Evolutionary conservation across 2,797 vertebrate genomes (phyloP).

Genomic region (Cossypha niveicapilla): DNA sequence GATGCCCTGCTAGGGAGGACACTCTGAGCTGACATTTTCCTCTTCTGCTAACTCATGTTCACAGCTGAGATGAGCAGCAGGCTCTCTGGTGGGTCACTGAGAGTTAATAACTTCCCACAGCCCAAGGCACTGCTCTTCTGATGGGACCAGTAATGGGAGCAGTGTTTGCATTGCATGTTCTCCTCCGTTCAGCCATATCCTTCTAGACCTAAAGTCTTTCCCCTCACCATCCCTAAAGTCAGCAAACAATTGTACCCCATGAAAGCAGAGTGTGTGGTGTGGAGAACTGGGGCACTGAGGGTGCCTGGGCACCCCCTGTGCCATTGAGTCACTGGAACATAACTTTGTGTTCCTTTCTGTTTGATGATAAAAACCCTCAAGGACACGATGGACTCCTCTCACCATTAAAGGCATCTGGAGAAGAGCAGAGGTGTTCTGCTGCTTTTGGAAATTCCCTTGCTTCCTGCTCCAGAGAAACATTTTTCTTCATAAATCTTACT

Average conservation of each 20-base stretch:
- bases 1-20: background rate
- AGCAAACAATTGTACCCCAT: background rate
- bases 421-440: background rate
- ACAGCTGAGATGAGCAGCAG: background rate
- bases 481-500: constrained; percentile 31
- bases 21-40: background rate
- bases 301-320: background rate
- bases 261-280: background rate
- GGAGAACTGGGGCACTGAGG: background rate
- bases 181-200: background rate
- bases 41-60: background rate
- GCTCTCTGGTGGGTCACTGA: background rate
- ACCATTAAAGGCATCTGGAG: background rate
- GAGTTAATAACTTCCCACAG: background rate
- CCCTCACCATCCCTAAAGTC: background rate
- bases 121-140: background rate
- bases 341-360: background rate
- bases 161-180: accelerated
- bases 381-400: background rate
- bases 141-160: background rate
- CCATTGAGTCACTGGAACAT: background rate
- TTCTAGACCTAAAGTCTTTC: background rate
- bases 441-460: background rate
- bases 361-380: background rate
- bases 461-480: background rate